phyloP scores from a whole-genome alignment of 2,797 vertebrate species.

The Lates japonicus region DNA sequence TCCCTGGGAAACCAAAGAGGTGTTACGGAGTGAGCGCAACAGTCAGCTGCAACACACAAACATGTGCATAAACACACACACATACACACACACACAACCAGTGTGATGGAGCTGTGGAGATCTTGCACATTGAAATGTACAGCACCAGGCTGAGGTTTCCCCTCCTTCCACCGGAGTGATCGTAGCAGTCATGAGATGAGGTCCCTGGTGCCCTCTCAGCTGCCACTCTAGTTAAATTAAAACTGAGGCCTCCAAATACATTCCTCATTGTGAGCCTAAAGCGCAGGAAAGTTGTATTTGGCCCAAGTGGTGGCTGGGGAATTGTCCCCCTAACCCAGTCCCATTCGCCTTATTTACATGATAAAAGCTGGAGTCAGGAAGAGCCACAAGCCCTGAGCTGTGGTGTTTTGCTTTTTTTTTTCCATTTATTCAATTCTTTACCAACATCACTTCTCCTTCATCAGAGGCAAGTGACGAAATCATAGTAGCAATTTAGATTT shows the following conservation, averaged over 20 bases:
- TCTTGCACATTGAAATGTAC: constrained; percentile 72
- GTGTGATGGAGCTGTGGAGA: constrained; percentile 50
- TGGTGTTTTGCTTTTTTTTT: constrained; percentile 14
- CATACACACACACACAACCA: constrained; percentile 13
- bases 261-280: constrained; percentile 88
- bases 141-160: constrained; percentile 71
- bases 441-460: constrained; percentile 78
- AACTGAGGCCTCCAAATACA: constrained; percentile 92
- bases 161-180: constrained; percentile 74
- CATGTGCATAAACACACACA: constrained; percentile 42
- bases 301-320: constrained; percentile 91
- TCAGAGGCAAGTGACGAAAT: constrained; percentile 78
- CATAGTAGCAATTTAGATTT: constrained; percentile 83
- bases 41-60: constrained; percentile 63
- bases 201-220: constrained; percentile 89
- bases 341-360: constrained; percentile 93
- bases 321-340: constrained; percentile 85
- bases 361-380: constrained; percentile 89
- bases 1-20: constrained; percentile 78
- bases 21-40: constrained; percentile 71
- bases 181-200: constrained; percentile 84
- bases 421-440: constrained; percentile 83
- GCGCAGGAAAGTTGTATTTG: constrained; percentile 90
- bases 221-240: constrained; percentile 94
- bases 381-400: constrained; percentile 61